Evolutionary conservation across 2,888 invertebrate genomes (phyloP).

Genomic region (Petrolisthes manimaculis): DNA sequence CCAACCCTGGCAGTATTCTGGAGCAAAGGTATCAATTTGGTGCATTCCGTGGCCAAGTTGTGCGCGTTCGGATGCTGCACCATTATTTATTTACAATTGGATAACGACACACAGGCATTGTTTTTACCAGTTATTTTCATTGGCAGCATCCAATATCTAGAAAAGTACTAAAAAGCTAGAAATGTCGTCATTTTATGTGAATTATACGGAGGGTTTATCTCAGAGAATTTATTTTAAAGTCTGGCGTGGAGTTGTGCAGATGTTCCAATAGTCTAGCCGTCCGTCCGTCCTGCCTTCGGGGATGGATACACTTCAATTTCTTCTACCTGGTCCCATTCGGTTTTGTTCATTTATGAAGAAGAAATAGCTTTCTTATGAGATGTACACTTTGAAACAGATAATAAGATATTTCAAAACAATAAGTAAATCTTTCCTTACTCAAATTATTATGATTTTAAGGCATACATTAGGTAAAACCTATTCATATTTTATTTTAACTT

Average conservation of each 20-base stretch:
- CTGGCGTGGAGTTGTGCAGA: neutral
- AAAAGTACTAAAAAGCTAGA: neutral
- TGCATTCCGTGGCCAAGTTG: neutral
- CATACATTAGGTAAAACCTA: too few relatives aligned
- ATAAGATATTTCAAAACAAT: neutral
- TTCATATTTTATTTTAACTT: too few relatives aligned
- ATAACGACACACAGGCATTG: neutral
- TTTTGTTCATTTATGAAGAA: conserved; percentile 5
- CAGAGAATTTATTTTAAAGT: neutral
- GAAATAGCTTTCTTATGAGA: neutral
- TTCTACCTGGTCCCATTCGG: neutral
- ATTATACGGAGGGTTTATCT: neutral
- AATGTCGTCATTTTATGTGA: neutral
- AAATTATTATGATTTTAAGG: too few relatives aligned
- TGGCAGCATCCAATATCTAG: neutral
- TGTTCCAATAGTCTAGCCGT: conserved; percentile 36
- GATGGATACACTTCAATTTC: neutral
- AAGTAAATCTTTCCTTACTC: too few relatives aligned
- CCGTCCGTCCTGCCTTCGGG: conserved; percentile 22
- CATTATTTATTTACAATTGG: conserved; percentile 19
- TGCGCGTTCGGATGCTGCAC: conserved; percentile 18
- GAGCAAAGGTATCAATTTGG: conserved; percentile 12
- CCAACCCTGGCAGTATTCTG: conserved; percentile 3
- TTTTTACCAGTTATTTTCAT: neutral
- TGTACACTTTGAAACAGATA: neutral